These are phyloP conservation scores for Pseudomyrmex concolor DNA, from an alignment of 1,140 invertebrate species.

Conservation along the genomic window DNA sequence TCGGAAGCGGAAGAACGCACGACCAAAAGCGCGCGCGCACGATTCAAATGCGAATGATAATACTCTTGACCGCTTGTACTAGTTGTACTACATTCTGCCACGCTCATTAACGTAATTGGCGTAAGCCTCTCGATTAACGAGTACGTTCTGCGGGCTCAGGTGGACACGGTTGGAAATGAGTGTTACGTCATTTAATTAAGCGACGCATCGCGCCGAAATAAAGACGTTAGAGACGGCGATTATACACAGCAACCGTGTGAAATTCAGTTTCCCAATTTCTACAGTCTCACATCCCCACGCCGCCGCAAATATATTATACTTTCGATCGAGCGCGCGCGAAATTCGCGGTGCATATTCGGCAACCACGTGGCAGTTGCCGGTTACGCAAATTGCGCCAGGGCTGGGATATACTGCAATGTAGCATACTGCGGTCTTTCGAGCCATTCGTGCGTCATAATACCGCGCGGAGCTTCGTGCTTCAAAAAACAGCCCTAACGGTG, in stretches of 20 bases:
- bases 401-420: conserved; percentile 31
- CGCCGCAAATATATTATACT: background rate
- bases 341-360: conserved; percentile 68
- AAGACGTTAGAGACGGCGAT: conserved; percentile 64
- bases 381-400: conserved; percentile 70
- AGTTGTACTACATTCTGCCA: conserved; percentile 26
- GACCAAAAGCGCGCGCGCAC: background rate
- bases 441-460: conserved; percentile 77
- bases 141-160: conserved; percentile 54
- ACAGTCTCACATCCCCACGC: background rate
- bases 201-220: conserved; percentile 50
- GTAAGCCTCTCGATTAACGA: conserved; percentile 70
- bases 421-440: conserved; percentile 69
- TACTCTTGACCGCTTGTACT: conserved; percentile 47
- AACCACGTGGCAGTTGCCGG: conserved; percentile 75
- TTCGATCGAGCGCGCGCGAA: background rate
- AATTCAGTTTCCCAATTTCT: conserved; percentile 46
- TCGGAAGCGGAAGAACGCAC: conserved; percentile 5
- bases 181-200: conserved; percentile 57
- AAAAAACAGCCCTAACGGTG: conserved; percentile 61
- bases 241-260: conserved; percentile 35
- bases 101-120: conserved; percentile 70
- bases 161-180: conserved; percentile 43
- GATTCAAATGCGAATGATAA: conserved; percentile 52
- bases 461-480: conserved; percentile 54